A percentile compares a stretch with the other conserved stretches of the same genome.
These are phyloP conservation scores for Mythimna pallens DNA, from an alignment of 2,888 invertebrate species.

Conservation along the genomic window DNA sequence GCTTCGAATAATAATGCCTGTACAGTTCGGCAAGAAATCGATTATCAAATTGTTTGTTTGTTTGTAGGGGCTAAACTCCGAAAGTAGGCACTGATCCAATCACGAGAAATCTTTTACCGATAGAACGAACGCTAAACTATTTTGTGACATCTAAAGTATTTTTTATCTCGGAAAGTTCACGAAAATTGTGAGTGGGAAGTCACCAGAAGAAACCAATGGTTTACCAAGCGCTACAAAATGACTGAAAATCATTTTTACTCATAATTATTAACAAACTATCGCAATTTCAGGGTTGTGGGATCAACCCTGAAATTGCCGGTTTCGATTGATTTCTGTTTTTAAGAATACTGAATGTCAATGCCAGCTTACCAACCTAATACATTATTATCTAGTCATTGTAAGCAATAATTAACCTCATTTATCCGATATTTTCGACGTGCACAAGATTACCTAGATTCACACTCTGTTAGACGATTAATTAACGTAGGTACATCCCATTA, in stretches of 20 bases:
- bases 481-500: too few species aligned
- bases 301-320: too few species aligned
- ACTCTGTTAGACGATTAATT: background rate
- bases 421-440: background rate
- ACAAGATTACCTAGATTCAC: background rate
- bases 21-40: background rate
- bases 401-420: background rate
- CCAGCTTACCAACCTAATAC: background rate
- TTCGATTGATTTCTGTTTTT: background rate
- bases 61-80: background rate
- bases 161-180: background rate
- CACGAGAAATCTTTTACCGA: background rate
- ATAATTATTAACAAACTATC: background rate
- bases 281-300: background rate
- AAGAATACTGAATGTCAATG: background rate
- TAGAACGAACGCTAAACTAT: background rate
- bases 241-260: background rate
- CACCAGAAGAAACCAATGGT: too few species aligned
- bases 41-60: background rate
- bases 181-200: background rate
- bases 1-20: background rate
- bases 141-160: background rate
- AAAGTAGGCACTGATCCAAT: background rate
- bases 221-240: background rate
- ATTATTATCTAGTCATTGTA: too few species aligned